Base-by-base conservation (phyloP, 2,888 invertebrate genomes). In the Pachymerium ferrugineum region DNA sequence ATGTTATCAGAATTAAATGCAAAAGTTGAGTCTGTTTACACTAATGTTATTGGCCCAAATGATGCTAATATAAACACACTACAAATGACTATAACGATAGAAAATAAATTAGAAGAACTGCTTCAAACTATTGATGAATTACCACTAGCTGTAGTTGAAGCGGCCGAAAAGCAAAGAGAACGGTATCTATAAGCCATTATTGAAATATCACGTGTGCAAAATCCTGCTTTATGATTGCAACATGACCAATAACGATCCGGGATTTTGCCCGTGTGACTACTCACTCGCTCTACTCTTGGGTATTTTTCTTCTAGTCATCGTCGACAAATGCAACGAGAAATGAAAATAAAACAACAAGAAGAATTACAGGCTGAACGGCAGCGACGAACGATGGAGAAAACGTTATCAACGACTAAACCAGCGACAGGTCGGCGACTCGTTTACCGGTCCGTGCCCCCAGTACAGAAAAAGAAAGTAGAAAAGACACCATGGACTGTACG, bases 41-140 rank as follows among this genome's bases (percentile, higher is more conserved):
- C 35, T 8, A 54, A 47, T 29, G 30, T 62, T 14, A 67, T 73
- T 29, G 73, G 62, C 0, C 73, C 62, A 2, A 73, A 73, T n/a
- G 31, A 73, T 31, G 73, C 54, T 10, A 73, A 73, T 16, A 42
- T 73, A 6, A 31, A 30, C 62, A 62, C 62, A 4, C 8, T 67
- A 22, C 73, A 73, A 33, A 54, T 73, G 73, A 54, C n/a, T 54
- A 73, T 25, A 4, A 30, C 33, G n/a, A 73, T 73, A 47, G 73
- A 73, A 25, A 73, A 62, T 3, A 54, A 67, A 33, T 8, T 73
- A 16, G 73, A 73, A 31, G 73, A 73, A 6, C 5, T 73, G 29
- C 62, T 73, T n/a, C 33, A 73, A 29, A 4, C 14, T 19, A 62
- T 73, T n/a, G 73, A 73, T 33, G 28, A 62, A 10, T 29, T 54